Percentiles rank a stretch among this genome's conserved stretches.
phyloP scores from a whole-genome alignment of 2,888 invertebrate genomes.

The Dromius quadrimaculatus region DNA sequence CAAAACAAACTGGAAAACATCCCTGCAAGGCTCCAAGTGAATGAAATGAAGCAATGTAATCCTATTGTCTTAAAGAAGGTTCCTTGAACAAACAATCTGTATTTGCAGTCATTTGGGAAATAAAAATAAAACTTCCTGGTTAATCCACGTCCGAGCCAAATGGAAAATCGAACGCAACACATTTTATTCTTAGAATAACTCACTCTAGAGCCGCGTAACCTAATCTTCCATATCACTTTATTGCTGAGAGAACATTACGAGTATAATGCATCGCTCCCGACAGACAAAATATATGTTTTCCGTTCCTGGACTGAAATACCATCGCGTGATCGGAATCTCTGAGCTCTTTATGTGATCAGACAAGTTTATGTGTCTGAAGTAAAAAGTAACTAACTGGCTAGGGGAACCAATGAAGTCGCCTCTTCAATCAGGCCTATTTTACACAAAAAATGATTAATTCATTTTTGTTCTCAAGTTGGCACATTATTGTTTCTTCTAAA shows the following conservation, averaged over 20 bases:
- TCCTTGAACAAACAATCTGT: constrained; percentile 10
- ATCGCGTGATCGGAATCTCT: constrained; percentile 44
- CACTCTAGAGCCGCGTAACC: constrained; percentile 33
- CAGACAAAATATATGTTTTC: constrained; percentile 38
- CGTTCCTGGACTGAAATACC: constrained; percentile 29
- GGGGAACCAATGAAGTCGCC: neutral
- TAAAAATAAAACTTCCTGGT: neutral
- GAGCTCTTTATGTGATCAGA: constrained; percentile 42
- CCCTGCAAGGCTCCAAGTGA: neutral
- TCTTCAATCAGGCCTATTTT: neutral
- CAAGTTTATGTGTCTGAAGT: constrained; percentile 41
- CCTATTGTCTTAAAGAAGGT: neutral
- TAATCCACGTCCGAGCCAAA: neutral
- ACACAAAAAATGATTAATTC: too few relatives aligned
- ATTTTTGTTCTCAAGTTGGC: too few relatives aligned
- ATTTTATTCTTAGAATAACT: constrained; percentile 40
- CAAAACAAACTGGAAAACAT: neutral
- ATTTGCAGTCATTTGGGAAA: constrained; percentile 19
- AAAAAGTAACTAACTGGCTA: constrained; percentile 37
- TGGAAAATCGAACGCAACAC: constrained; percentile 25
- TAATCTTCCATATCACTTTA: constrained; percentile 45
- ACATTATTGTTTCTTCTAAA: too few relatives aligned
- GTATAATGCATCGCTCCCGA: constrained; percentile 38
- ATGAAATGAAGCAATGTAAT: neutral
- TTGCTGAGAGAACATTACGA: constrained; percentile 38